Evolutionary conservation across 2,797 vertebrate genomes (phyloP).

Genomic region (Nannoperca obscura): DNA sequence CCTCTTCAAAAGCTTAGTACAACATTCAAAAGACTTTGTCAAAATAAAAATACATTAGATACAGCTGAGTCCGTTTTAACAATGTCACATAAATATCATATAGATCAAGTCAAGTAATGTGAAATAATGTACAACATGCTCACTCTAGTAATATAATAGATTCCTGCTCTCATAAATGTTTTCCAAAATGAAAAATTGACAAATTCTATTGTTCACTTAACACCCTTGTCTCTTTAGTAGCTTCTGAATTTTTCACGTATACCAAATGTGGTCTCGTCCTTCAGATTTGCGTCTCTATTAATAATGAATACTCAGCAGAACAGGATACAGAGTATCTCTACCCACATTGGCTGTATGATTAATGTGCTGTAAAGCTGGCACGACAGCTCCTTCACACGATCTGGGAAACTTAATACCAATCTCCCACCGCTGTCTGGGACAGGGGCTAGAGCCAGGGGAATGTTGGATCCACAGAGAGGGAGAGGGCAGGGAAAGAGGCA

Average conservation of each 20-base stretch:
- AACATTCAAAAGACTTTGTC: background rate
- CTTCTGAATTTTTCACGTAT: constrained; percentile 65
- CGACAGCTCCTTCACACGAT: constrained; percentile 77
- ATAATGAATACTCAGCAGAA: constrained; percentile 70
- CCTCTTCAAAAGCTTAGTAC: background rate
- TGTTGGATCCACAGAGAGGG: constrained; percentile 26
- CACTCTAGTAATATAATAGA: background rate
- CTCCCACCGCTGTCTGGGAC: constrained; percentile 59
- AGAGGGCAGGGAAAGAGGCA: constrained; percentile 21
- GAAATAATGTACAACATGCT: background rate
- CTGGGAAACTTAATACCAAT: constrained; percentile 58
- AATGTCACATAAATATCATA: background rate
- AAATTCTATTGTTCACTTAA: constrained; percentile 28
- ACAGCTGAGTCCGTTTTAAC: background rate
- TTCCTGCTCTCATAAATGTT: background rate
- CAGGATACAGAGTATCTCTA: constrained; percentile 66
- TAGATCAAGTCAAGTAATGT: background rate
- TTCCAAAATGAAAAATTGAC: constrained; percentile 21
- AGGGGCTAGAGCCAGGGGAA: constrained; percentile 30
- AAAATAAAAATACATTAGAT: background rate
- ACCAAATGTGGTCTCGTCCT: constrained; percentile 61
- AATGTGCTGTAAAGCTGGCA: constrained; percentile 74
- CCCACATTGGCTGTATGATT: constrained; percentile 73
- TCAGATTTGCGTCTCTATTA: constrained; percentile 73
- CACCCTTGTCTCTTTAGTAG: constrained; percentile 48